Conservation (phyloP, 2,888 invertebrate genomes). For the Phytoseiulus persimilis region DNA sequence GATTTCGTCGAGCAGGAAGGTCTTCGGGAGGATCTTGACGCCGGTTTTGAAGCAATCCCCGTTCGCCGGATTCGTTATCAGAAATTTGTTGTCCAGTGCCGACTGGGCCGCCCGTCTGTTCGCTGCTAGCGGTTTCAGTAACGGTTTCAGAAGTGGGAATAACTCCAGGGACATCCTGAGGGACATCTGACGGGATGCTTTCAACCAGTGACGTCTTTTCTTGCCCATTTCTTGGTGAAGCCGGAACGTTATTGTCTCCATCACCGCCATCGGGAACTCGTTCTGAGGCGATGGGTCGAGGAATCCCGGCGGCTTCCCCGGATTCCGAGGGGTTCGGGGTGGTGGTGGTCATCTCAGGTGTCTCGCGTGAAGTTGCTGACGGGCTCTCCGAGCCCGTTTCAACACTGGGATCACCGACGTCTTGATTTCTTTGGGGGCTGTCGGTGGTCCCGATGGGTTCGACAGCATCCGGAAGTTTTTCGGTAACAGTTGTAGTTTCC, state of each 20-base stretch:
- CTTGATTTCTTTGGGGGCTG: not conserved
- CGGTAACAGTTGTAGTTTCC: not conserved
- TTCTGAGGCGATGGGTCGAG: not conserved
- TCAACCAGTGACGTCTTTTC: not conserved
- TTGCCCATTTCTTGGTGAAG: not conserved
- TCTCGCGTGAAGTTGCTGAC: not conserved
- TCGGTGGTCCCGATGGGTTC: not conserved
- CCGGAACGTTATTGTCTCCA: not conserved
- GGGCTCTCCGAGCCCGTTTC: not conserved
- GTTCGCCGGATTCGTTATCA: not conserved
- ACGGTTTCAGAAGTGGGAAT: not conserved
- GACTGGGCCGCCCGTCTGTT: not conserved
- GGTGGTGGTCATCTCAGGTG: not conserved
- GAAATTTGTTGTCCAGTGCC: not conserved
- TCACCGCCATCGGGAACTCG: not conserved
- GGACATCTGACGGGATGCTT: not conserved
- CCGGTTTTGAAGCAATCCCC: not conserved
- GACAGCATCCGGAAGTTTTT: not conserved
- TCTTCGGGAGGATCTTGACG: not conserved
- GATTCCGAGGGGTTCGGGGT: not conserved
- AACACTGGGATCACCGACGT: not conserved
- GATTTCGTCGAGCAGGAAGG: not conserved
- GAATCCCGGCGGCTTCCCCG: not conserved
- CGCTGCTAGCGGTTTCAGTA: not conserved
- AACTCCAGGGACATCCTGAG: not conserved